Conservation (phyloP, 2,113 vertebrate genomes). For the Crotalus helleri region DNA sequence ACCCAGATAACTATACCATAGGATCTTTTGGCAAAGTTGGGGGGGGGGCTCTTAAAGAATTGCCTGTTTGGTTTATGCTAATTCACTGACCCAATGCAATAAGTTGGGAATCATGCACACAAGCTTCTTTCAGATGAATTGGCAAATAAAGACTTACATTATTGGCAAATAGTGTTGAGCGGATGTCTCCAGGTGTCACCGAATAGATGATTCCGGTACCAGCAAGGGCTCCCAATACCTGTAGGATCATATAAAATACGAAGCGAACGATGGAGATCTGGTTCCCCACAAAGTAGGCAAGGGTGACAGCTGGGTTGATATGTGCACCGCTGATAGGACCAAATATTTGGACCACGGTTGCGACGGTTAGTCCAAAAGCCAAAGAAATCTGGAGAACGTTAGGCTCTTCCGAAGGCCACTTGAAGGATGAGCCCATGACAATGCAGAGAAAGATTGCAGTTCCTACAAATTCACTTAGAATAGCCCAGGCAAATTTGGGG, state of each 20-base stretch:
- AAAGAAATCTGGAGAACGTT: constrained; percentile 64
- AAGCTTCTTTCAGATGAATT: neutral
- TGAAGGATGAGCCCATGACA: constrained; percentile 63
- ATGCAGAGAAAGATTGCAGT: constrained; percentile 70
- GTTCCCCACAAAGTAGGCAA: constrained; percentile 64
- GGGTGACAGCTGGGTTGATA: constrained; percentile 67
- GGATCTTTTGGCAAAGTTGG: neutral
- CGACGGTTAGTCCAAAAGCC: constrained; percentile 65
- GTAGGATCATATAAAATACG: constrained; percentile 61
- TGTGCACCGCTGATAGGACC: constrained; percentile 66
- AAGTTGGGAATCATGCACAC: neutral
- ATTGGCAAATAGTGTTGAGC: constrained; percentile 62
- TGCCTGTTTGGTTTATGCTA: neutral
- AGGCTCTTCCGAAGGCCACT: constrained; percentile 61
- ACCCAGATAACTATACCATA: neutral
- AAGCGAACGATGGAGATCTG: constrained; percentile 65
- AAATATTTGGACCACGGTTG: constrained; percentile 61
- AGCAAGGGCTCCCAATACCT: constrained; percentile 65
- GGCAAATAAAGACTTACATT: constrained; percentile 51
- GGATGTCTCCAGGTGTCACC: constrained; percentile 48
- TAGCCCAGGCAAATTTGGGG: constrained; percentile 60
- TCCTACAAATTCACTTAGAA: constrained; percentile 68
- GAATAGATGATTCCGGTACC: constrained; percentile 61
- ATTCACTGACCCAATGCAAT: too few species aligned
- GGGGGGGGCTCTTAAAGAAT: neutral